Conservation (phyloP, 2,888 invertebrate genomes). For the Amphiduros pacificus region DNA sequence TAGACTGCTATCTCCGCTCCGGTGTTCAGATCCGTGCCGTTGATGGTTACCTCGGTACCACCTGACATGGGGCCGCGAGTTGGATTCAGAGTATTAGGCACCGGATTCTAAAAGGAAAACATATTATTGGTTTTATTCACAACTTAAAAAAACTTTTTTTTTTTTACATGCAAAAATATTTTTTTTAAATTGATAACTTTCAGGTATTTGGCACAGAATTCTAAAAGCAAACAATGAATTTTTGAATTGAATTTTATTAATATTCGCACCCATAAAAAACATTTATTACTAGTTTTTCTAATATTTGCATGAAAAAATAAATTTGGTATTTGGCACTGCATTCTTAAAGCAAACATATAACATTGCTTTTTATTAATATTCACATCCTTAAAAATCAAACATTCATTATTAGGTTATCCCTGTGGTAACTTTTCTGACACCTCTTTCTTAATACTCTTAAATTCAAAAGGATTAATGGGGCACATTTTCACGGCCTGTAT, state of each 20-base stretch:
- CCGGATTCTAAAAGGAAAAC: constrained; percentile 68
- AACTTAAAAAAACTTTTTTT: no score
- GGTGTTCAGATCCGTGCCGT: constrained; percentile 91
- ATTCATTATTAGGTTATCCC: no score
- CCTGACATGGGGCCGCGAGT: constrained; percentile 90
- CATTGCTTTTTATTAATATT: no score
- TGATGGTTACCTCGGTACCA: constrained; percentile 90
- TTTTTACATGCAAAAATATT: neutral
- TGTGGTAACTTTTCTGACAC: no score
- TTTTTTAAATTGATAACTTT: neutral
- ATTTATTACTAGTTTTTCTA: neutral
- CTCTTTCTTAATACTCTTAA: no score
- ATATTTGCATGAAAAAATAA: neutral
- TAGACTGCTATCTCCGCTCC: constrained; percentile 85
- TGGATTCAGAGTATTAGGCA: constrained; percentile 59
- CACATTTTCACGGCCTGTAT: no score
- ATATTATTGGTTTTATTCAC: no score
- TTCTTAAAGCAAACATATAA: no score
- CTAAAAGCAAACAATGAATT: neutral
- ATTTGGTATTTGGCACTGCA: neutral
- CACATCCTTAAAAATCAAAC: no score
- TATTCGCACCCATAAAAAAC: neutral
- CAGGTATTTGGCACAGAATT: no score
- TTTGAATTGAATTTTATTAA: neutral
- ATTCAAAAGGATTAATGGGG: no score